Base-by-base conservation (phyloP, 2,797 vertebrate genomes). In the Carduelis carduelis region DNA sequence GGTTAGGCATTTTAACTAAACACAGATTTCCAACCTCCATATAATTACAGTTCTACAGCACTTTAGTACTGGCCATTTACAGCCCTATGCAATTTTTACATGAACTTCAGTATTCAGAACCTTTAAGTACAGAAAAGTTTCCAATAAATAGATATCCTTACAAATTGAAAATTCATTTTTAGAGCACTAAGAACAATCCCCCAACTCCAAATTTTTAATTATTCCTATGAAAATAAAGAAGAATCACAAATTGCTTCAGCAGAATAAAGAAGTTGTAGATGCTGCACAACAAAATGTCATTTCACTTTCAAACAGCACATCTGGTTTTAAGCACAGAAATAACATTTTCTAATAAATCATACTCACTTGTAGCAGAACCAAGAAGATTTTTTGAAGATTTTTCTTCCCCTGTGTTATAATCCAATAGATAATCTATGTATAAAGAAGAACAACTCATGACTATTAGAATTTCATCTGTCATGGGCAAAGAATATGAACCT, bases 331-430 rank as follows among this genome's bases (percentile, higher is more conserved):
- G 49, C 49, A 69, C 76, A 96, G 39, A 12, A 87, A 13, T 59
- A 41, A 30, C 27, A 18, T 37, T 26, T 72, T 43, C 46, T 71
- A 49, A 11, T 23, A 83, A 52, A 71, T 52, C 69, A 95, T 90
- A 99, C 99, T 92, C 97, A 99, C 99, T 99, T 94, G 99, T 99
- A 83, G 99, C 99, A 93, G 99, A 99, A 78, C 99, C 99, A 90
- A 99, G 98, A 75, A 99, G 98, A 97, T 99, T 99, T 98, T 99
- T 99, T 44, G 99, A 99, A 72, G 98, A 97, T 94, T 99, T 99
- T 97, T 99, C 99, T 94, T 99, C 99, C 52, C 98, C 98, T 6
- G 98, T 98, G 95, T 98, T 98, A 96, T 99, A 99, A 91, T 99
- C 99, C 70, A 99, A 97, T 5, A 98, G 99, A 96, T 99, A 99